Conservation (phyloP, 30 jellyfish, hydroid and myxozoan species). For the Cassiopea andromeda region DNA sequence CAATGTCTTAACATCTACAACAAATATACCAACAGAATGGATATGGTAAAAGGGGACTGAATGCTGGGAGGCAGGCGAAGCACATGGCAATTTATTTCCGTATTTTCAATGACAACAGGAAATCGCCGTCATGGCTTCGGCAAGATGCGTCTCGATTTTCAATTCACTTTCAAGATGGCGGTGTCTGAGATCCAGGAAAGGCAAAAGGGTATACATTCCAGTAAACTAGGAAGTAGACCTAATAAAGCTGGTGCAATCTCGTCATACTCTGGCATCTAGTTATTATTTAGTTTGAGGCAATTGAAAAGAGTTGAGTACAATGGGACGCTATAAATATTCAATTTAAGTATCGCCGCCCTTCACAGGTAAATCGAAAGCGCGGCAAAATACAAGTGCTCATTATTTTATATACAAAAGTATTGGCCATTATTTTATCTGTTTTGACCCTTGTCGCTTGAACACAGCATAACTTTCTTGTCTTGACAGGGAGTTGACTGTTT, state of each 20-base stretch:
- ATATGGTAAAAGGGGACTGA: not conserved
- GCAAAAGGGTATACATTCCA: not conserved
- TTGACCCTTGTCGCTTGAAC: not conserved
- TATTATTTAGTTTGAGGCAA: constrained; percentile 2
- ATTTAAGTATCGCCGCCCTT: constrained; percentile 65
- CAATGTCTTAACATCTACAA: not conserved
- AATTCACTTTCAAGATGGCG: constrained; percentile 7
- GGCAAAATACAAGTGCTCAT: constrained; percentile 51
- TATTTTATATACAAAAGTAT: not conserved
- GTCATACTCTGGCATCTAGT: not conserved
- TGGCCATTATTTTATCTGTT: not conserved
- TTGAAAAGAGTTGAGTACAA: constrained; percentile 4
- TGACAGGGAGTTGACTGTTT: not conserved
- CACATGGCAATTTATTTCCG: constrained; percentile 43
- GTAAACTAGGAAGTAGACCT: not conserved
- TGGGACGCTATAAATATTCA: constrained; percentile 42
- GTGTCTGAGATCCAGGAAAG: constrained; percentile 8
- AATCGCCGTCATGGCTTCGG: constrained; percentile 24
- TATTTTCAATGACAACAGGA: constrained; percentile 11
- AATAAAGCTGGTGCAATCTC: not conserved
- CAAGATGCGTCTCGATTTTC: not conserved
- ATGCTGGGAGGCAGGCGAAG: constrained; percentile 7
- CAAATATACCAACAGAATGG: not conserved
- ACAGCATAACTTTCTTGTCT: not conserved
- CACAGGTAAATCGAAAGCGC: constrained; percentile 64